Evolutionary conservation across 2,888 invertebrate genomes (phyloP).

Genomic region (Lamproptera curius): DNA sequence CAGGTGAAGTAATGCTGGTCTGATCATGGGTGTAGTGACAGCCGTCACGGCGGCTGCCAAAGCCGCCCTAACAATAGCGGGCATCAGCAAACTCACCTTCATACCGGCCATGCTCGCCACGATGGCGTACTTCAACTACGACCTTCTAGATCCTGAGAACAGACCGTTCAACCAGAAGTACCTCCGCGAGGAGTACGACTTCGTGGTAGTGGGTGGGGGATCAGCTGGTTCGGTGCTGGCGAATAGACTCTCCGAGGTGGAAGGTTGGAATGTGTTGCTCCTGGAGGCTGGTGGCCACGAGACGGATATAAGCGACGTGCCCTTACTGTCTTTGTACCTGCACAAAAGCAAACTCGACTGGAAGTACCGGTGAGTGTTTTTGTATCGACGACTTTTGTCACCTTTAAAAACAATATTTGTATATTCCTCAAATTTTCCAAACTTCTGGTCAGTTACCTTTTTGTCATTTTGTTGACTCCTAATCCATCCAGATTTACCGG

Average conservation of each 20-base stretch:
- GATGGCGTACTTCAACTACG: constrained; percentile 90
- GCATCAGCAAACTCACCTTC: constrained; percentile 84
- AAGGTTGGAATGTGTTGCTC: constrained; percentile 87
- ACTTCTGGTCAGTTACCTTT: no score
- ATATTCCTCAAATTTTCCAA: no score
- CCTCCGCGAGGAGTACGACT: constrained; percentile 86
- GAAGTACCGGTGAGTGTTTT: constrained; percentile 89
- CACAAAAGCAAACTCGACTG: constrained; percentile 95
- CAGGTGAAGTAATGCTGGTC: constrained; percentile 38
- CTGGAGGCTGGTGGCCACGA: constrained; percentile 93
- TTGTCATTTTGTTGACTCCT: no score
- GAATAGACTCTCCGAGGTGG: constrained; percentile 87
- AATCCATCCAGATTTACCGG: no score
- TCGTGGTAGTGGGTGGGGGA: constrained; percentile 89
- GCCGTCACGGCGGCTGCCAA: constrained; percentile 83
- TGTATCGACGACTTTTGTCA: no score
- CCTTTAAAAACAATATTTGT: no score
- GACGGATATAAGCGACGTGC: constrained; percentile 92
- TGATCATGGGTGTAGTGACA: constrained; percentile 55
- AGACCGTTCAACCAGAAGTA: constrained; percentile 83
- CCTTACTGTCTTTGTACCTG: constrained; percentile 89
- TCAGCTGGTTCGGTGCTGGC: constrained; percentile 92
- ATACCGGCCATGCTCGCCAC: constrained; percentile 86
- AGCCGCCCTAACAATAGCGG: constrained; percentile 83
- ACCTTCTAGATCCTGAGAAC: constrained; percentile 90